phyloP scores from a whole-genome alignment of 2,113 vertebrate species.

The Mola mola region DNA sequence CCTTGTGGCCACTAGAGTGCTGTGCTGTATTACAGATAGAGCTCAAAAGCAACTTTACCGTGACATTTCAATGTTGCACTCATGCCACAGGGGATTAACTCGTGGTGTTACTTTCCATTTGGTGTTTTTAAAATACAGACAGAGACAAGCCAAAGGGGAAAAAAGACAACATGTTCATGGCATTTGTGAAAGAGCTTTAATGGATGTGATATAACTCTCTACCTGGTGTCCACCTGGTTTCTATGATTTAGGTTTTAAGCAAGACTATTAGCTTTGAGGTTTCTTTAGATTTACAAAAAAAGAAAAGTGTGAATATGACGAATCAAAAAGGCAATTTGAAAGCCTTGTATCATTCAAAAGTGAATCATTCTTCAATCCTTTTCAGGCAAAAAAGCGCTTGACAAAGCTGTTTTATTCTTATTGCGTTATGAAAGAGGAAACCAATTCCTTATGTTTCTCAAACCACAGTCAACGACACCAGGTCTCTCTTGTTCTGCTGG shows the following conservation, averaged over 20 bases:
- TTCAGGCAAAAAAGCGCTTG: conserved; percentile 5
- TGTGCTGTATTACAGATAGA: conserved; percentile 81
- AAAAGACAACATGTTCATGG: conserved; percentile 15
- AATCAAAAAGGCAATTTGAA: conserved; percentile 5
- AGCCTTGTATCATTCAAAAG: conserved; percentile 1
- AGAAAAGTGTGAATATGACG: not conserved
- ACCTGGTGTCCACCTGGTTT: not conserved
- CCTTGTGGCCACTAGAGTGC: conserved; percentile 84
- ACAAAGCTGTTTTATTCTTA: not conserved
- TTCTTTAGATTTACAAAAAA: not conserved
- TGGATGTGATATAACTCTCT: conserved; percentile 14
- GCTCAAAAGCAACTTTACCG: conserved; percentile 49
- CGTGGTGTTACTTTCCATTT: conserved; percentile 15
- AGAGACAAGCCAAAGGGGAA: conserved; percentile 20
- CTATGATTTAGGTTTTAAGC: not conserved
- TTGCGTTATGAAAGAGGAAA: not conserved
- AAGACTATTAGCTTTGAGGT: not conserved
- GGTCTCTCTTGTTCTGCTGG: conserved; percentile 3
- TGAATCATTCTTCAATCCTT: not conserved
- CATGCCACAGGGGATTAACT: conserved; percentile 35
- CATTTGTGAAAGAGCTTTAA: conserved; percentile 20
- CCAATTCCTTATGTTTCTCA: conserved; percentile 8
- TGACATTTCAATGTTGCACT: conserved; percentile 58
- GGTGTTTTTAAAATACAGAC: conserved; percentile 34
- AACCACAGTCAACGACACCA: not conserved